These are phyloP conservation scores for Serranus cabrilla DNA, from an alignment of 2,797 vertebrate genomes.

Conservation along the genomic window DNA sequence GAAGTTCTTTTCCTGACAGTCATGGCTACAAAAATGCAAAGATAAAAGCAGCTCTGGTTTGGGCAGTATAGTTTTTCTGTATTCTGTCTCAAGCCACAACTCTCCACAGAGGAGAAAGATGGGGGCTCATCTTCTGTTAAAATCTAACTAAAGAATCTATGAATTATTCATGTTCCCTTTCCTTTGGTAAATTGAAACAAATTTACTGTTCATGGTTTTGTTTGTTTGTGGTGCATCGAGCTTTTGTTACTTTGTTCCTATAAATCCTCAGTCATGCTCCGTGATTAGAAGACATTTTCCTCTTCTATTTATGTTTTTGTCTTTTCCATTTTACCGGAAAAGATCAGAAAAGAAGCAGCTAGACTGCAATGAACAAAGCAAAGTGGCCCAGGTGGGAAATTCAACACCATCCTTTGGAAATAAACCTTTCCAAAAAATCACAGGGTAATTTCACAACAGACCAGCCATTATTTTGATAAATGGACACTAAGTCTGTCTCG, in stretches of 20 bases:
- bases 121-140: slow-evolving; percentile 44
- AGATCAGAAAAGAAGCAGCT: background rate
- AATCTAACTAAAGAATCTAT: slow-evolving; percentile 47
- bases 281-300: slow-evolving; percentile 52
- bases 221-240: slow-evolving; percentile 31
- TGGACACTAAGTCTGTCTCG: slow-evolving; percentile 18
- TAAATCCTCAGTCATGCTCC: slow-evolving; percentile 31
- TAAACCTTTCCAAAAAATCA: slow-evolving; percentile 22
- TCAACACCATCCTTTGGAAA: background rate
- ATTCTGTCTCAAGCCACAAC: slow-evolving; percentile 8
- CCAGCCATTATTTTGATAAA: slow-evolving; percentile 49
- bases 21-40: slow-evolving; percentile 2
- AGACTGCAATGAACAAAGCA: slow-evolving; percentile 6
- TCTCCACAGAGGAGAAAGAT: slow-evolving; percentile 22
- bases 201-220: slow-evolving; percentile 44
- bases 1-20: background rate
- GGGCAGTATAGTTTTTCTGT: slow-evolving; percentile 11
- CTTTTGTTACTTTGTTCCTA: slow-evolving; percentile 34
- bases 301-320: slow-evolving; percentile 14
- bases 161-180: slow-evolving; percentile 62
- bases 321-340: slow-evolving; percentile 17
- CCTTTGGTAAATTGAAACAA: slow-evolving; percentile 58
- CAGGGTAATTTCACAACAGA: slow-evolving; percentile 28
- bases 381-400: slow-evolving; percentile 13
- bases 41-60: slow-evolving; percentile 26